A percentile compares a stretch with the other conserved stretches of the same genome.
Conservation (phyloP, 2,113 vertebrate species). For the Serinus canaria region DNA sequence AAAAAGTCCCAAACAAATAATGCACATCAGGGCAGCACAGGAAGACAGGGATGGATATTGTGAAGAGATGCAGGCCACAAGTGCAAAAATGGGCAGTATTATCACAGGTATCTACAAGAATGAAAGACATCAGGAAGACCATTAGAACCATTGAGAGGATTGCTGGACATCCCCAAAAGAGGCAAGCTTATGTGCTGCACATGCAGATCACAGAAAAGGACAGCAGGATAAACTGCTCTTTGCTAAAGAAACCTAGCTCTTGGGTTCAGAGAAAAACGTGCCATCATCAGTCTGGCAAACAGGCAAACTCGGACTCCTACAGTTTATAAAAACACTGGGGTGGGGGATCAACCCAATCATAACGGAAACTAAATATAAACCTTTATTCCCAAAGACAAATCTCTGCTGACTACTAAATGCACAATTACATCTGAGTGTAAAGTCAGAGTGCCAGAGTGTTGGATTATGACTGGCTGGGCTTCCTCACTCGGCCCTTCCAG, state of each 20-base stretch:
- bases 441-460: not conserved
- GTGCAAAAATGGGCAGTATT: not conserved
- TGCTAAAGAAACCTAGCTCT: not conserved
- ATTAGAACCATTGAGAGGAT: not conserved
- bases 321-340: not conserved
- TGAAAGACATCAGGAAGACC: not conserved
- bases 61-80: not conserved
- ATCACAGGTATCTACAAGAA: not conserved
- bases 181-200: not conserved
- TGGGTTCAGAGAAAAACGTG: not conserved
- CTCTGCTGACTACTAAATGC: not conserved
- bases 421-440: not conserved
- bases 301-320: not conserved
- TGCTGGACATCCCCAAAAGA: not conserved
- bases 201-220: not conserved
- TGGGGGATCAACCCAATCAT: not conserved
- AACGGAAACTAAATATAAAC: not conserved
- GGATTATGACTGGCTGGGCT: not conserved
- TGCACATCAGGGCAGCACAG: not conserved
- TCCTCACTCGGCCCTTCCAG: fast-evolving
- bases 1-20: not conserved
- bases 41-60: not conserved
- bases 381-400: not conserved
- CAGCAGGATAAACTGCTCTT: not conserved
- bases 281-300: not conserved